phyloP scores from a whole-genome alignment of 2,888 invertebrate species.

The Caenorhabditis wallacei region DNA sequence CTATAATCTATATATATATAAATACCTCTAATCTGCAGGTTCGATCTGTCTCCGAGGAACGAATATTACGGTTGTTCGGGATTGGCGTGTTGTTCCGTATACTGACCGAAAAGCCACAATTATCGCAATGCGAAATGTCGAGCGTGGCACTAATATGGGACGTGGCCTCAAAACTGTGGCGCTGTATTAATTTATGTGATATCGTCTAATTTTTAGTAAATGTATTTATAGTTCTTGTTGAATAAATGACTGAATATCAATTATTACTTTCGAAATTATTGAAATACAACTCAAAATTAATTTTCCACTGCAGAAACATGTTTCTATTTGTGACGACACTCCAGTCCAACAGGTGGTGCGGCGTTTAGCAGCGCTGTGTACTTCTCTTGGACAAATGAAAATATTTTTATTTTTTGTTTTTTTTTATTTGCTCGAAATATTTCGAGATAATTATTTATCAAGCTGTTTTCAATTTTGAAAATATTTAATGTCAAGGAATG shows the following conservation, averaged over 20 bases:
- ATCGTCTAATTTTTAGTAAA: neutral
- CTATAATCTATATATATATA: no score
- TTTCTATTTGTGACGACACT: constrained; percentile 17
- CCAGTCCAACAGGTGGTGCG: constrained; percentile 4
- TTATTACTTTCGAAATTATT: no score
- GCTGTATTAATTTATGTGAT: constrained; percentile 14
- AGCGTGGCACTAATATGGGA: constrained; percentile 55
- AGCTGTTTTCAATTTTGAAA: no score
- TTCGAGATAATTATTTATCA: neutral
- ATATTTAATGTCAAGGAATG: no score
- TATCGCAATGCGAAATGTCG: constrained; percentile 45
- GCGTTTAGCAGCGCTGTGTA: constrained; percentile 4
- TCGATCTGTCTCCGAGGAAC: constrained; percentile 52
- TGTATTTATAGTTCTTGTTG: no score
- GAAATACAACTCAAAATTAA: no score
- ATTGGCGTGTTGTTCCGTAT: constrained; percentile 57
- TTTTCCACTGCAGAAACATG: no score
- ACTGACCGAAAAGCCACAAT: constrained; percentile 58
- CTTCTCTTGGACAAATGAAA: constrained; percentile 23
- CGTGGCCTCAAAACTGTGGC: constrained; percentile 30
- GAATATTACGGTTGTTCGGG: constrained; percentile 55
- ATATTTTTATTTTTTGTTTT: constrained; percentile 4
- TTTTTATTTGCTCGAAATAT: no score
- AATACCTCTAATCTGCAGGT: constrained; percentile 41
- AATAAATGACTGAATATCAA: no score